phyloP scores from a whole-genome alignment of 2,888 invertebrate species.

The Drosophila nigricruria region DNA sequence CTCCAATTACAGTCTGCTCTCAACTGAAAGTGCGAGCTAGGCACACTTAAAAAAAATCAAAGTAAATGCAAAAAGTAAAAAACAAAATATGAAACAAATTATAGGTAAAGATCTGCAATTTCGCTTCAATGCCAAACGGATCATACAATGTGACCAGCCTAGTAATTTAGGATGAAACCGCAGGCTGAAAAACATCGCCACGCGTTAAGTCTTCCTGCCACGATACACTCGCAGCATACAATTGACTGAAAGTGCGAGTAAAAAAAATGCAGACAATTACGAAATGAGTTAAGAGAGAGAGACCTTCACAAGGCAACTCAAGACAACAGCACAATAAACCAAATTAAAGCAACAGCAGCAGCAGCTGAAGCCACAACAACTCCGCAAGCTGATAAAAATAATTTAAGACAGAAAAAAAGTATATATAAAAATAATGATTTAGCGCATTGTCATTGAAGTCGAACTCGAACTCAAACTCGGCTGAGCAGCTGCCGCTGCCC shows the following conservation, averaged over 20 bases:
- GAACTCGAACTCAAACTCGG: slow-evolving; percentile 27
- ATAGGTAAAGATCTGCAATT: neutral
- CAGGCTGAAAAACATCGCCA: slow-evolving; percentile 1
- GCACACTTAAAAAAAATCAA: slow-evolving; percentile 15
- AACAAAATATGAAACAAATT: slow-evolving; percentile 37
- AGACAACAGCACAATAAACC: slow-evolving; percentile 73
- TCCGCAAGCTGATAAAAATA: slow-evolving; percentile 69
- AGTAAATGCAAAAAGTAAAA: slow-evolving; percentile 7
- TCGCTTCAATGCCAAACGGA: slow-evolving; percentile 36
- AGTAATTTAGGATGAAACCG: slow-evolving; percentile 36
- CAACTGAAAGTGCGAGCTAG: neutral
- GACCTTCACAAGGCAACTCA: slow-evolving; percentile 67
- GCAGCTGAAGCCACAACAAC: slow-evolving; percentile 38
- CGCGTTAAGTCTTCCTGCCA: neutral
- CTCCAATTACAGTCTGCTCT: slow-evolving; percentile 4
- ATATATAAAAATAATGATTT: slow-evolving; percentile 65
- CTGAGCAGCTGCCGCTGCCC: slow-evolving; percentile 18
- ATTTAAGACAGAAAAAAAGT: slow-evolving; percentile 41
- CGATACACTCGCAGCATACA: neutral
- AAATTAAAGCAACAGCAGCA: slow-evolving; percentile 62
- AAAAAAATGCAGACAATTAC: slow-evolving; percentile 56
- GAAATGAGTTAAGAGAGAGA: slow-evolving; percentile 60
- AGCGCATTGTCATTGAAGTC: slow-evolving; percentile 75
- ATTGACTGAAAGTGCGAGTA: slow-evolving; percentile 9
- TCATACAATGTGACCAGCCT: slow-evolving; percentile 10